A percentile compares a stretch with the other conserved stretches of the same genome.
Evolutionary conservation across 1,140 invertebrate species (phyloP).

Genomic region (Bactericera cockerelli): DNA sequence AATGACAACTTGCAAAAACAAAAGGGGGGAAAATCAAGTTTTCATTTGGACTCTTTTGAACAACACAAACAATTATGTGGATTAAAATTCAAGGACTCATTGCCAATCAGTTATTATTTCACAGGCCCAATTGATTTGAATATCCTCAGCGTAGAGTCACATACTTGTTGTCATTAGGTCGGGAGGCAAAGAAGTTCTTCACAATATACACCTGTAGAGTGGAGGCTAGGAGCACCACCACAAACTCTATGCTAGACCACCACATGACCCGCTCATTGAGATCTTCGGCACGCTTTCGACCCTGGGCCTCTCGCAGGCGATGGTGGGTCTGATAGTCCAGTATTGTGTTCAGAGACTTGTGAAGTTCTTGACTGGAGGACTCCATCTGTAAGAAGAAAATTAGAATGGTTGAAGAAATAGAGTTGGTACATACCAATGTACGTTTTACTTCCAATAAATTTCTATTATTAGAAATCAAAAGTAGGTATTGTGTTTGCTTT

Average conservation of each 20-base stretch:
- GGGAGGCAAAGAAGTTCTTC: slow-evolving; percentile 76
- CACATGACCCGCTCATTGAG: slow-evolving; percentile 81
- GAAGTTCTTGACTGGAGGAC: slow-evolving; percentile 70
- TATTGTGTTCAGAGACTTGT: slow-evolving; percentile 70
- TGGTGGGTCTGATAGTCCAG: slow-evolving; percentile 95
- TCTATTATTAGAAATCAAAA: too few species aligned
- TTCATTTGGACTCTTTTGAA: too few species aligned
- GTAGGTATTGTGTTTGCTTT: too few species aligned
- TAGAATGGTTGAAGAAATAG: too few species aligned
- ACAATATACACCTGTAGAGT: slow-evolving; percentile 82
- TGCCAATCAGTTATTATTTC: too few species aligned
- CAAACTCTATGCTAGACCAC: slow-evolving; percentile 83
- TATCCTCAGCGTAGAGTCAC: neutral
- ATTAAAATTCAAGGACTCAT: too few species aligned
- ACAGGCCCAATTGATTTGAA: too few species aligned
- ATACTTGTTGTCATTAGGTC: neutral
- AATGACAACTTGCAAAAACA: too few species aligned
- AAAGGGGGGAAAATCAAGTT: too few species aligned
- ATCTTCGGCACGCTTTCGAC: slow-evolving; percentile 87
- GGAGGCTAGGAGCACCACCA: slow-evolving; percentile 66
- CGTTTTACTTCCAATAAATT: too few species aligned
- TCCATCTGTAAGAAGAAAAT: slow-evolving; percentile 57
- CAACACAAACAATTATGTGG: too few species aligned
- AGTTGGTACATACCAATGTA: too few species aligned
- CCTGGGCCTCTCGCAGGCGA: slow-evolving; percentile 79